Evolutionary conservation across 1,140 invertebrate species (phyloP), one percentile per base, ranked within the genome.

Genomic region (Riptortus pedestris): DNA sequence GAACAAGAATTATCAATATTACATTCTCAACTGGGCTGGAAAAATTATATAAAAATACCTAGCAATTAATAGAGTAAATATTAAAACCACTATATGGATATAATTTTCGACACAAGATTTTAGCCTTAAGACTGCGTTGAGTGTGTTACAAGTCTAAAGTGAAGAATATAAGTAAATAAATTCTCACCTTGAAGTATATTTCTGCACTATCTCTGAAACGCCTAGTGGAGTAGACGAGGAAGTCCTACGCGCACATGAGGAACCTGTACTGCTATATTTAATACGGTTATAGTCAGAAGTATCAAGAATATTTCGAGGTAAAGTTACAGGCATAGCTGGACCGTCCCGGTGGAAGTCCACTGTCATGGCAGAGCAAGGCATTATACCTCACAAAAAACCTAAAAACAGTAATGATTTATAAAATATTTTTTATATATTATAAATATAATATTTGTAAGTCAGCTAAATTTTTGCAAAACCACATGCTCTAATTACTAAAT

Each of bases 351-450:
- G 48, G 33, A 58, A 64, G 16, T 64, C 63, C 48, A 64, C 63
- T 43, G 63, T 57, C 24, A 64, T 52, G 29, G 63, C 63, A 38
- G 63, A 64, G 55, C 63, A 64, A 55, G 63, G 63, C 63, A 64
- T 64, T 64, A 64, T 64, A 57, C 24, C 51, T 47, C 51, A 31
- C 63, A 57, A 20, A 20, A 33, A 22, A 16, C 26, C 63, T 63
- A 28, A n/a, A n/a, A n/a, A n/a, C n/a, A n/a, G n/a, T n/a, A n/a
- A n/a, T n/a, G n/a, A n/a, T n/a, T n/a, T n/a, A n/a, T n/a, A n/a
- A n/a, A n/a, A n/a, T n/a, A n/a, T n/a, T n/a, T n/a, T n/a, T n/a
- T n/a, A n/a, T n/a, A n/a, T n/a, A n/a, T n/a, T n/a, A n/a, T n/a
- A n/a, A n/a, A n/a, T n/a, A n/a, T n/a, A n/a, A n/a, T n/a, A n/a